phyloP scores from a whole-genome alignment of 35 echinoderm and acorn worm genomes.

The Apostichopus californicus region DNA sequence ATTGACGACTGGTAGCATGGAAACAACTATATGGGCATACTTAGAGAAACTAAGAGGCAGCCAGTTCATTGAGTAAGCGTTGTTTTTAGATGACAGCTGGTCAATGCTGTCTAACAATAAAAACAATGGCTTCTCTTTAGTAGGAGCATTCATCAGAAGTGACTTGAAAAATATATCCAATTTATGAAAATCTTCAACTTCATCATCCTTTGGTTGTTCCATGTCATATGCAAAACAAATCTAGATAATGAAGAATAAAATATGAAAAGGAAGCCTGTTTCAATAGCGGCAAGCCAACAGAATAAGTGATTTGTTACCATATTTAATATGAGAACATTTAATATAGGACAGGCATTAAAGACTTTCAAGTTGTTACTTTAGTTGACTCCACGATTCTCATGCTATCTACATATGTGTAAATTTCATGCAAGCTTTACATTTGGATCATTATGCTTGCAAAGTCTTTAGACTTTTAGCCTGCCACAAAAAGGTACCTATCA shows the following conservation, averaged over 20 bases:
- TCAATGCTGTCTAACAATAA: constrained; percentile 87
- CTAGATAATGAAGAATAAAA: constrained; percentile 28
- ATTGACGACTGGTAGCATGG: constrained; percentile 71
- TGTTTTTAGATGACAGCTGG: constrained; percentile 69
- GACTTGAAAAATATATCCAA: constrained; percentile 68
- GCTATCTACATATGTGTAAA: no score
- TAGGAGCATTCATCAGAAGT: constrained; percentile 49
- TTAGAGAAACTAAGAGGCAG: constrained; percentile 57
- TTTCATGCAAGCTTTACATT: no score
- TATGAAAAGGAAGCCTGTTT: no score
- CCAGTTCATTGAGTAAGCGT: constrained; percentile 84
- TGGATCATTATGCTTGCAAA: no score
- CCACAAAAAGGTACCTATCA: no score
- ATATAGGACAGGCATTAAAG: no score
- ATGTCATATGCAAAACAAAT: constrained; percentile 77
- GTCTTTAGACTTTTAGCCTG: no score
- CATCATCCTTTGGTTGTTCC: constrained; percentile 50
- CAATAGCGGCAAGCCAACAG: no score
- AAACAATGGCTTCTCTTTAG: constrained; percentile 66
- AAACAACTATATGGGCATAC: constrained; percentile 62
- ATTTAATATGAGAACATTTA: no score
- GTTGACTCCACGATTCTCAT: no score
- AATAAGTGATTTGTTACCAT: no score
- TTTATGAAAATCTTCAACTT: constrained; percentile 69
- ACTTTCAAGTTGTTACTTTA: no score